These are phyloP conservation scores for Melieria omissa DNA, from an alignment of 2,888 invertebrate genomes.

Conservation along the genomic window DNA sequence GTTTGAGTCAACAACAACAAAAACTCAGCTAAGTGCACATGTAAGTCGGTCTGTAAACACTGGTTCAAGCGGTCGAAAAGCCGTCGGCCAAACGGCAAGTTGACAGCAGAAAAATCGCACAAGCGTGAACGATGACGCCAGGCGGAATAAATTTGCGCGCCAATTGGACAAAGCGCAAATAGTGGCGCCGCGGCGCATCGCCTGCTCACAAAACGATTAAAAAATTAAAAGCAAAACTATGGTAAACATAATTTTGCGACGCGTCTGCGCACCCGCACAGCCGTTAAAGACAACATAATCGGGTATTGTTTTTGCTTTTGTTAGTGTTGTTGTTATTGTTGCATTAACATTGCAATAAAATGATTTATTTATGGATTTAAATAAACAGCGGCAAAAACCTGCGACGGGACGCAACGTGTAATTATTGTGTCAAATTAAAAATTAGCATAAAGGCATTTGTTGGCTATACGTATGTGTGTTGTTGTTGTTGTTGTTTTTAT, in stretches of 20 bases:
- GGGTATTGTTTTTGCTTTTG: too few relatives aligned
- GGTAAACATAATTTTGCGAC: too few relatives aligned
- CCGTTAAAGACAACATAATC: too few relatives aligned
- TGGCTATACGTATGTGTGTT: too few relatives aligned
- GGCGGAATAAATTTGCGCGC: slow-evolving; percentile 11
- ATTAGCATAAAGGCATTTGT: slow-evolving; percentile 26
- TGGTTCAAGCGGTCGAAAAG: slow-evolving; percentile 5
- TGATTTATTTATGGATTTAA: too few relatives aligned
- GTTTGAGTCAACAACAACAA: slow-evolving; percentile 11
- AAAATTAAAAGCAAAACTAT: too few relatives aligned
- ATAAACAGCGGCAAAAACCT: too few relatives aligned
- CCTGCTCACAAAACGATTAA: too few relatives aligned
- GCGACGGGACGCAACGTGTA: slow-evolving; percentile 5
- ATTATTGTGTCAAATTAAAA: slow-evolving; percentile 32
- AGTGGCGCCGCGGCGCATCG: not conserved
- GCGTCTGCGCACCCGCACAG: too few relatives aligned
- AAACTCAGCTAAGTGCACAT: not conserved
- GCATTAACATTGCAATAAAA: too few relatives aligned
- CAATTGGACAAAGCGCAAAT: not conserved
- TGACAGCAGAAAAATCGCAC: slow-evolving; percentile 30
- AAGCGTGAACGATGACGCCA: slow-evolving; percentile 26
- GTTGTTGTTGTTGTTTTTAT: too few relatives aligned
- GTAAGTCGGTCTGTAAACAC: not conserved
- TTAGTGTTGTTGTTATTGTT: too few relatives aligned
- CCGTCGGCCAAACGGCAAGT: slow-evolving; percentile 24